Percentiles rank a stretch among this genome's conserved stretches.
Evolutionary conservation across 2,113 vertebrate species (phyloP).

Genomic region (Phylloscopus trochilus): DNA sequence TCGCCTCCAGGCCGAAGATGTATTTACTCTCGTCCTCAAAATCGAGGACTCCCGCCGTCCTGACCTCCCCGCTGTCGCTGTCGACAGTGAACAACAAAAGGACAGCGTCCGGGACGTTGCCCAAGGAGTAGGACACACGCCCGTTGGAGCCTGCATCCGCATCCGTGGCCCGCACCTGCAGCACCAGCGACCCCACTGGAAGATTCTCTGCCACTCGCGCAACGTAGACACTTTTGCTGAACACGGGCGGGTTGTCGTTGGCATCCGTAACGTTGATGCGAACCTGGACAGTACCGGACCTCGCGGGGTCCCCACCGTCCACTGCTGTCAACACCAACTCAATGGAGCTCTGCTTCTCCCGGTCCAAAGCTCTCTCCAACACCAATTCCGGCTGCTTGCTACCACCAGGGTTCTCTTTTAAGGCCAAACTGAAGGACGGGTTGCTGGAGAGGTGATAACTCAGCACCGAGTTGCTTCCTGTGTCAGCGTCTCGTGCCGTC

Average conservation of each 20-base stretch:
- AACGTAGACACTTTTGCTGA: background rate
- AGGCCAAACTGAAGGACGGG: accelerated
- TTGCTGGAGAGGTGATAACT: background rate
- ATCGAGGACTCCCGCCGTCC: accelerated
- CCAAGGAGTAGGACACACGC: accelerated
- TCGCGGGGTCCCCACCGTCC: accelerated
- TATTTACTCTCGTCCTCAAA: background rate
- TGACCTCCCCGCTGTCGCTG: accelerated
- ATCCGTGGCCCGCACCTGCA: accelerated
- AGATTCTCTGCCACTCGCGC: accelerated
- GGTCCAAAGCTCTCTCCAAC: accelerated
- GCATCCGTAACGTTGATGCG: accelerated
- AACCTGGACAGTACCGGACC: background rate
- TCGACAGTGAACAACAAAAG: background rate
- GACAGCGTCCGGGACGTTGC: accelerated
- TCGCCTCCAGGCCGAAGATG: background rate
- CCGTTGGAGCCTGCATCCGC: accelerated
- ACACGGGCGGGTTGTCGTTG: too few relatives aligned
- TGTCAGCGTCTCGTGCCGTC: accelerated
- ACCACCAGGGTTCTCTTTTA: accelerated
- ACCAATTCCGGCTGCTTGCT: accelerated
- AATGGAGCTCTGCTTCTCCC: background rate
- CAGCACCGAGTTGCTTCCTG: accelerated
- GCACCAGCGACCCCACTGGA: accelerated
- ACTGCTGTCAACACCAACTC: accelerated